A percentile compares a stretch with the other conserved stretches of the same genome.
Evolutionary conservation across 2,888 invertebrate genomes (phyloP).

Genomic region (Falcaria lacertinaria): DNA sequence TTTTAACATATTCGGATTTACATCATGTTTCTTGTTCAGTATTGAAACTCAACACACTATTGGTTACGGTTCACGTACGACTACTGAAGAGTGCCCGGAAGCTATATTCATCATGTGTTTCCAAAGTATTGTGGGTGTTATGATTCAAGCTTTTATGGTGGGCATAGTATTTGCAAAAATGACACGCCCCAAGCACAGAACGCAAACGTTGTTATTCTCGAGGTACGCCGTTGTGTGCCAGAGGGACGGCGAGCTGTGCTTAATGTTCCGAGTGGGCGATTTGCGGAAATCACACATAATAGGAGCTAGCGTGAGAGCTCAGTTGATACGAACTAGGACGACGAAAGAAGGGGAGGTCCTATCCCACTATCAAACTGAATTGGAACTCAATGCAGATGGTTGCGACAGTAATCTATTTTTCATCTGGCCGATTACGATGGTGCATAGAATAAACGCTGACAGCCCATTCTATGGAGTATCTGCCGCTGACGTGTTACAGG

Average conservation of each 20-base stretch:
- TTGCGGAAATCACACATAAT: constrained; percentile 95
- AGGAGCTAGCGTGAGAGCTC: constrained; percentile 91
- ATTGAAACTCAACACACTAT: constrained; percentile 96
- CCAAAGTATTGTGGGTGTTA: constrained; percentile 92
- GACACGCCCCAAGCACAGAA: constrained; percentile 93
- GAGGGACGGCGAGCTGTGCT: constrained; percentile 88
- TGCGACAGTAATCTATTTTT: constrained; percentile 92
- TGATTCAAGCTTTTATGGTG: constrained; percentile 90
- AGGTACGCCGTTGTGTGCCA: constrained; percentile 91
- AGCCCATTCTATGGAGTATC: constrained; percentile 93
- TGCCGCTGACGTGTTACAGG: constrained; percentile 88
- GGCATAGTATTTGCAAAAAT: constrained; percentile 94
- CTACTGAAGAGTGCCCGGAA: constrained; percentile 93
- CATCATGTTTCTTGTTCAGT: constrained; percentile 93
- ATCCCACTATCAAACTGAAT: constrained; percentile 89
- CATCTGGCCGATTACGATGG: constrained; percentile 95
- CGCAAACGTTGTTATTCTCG: constrained; percentile 93
- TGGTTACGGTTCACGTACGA: constrained; percentile 91
- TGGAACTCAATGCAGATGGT: constrained; percentile 85
- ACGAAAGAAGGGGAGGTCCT: constrained; percentile 93
- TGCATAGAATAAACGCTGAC: constrained; percentile 89
- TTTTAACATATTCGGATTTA: constrained; percentile 88
- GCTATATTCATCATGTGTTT: constrained; percentile 94
- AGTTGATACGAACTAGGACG: constrained; percentile 88
- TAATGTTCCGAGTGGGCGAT: constrained; percentile 94